Base-by-base conservation (phyloP, 2,888 invertebrate genomes). In the Piscicola geometra region DNA sequence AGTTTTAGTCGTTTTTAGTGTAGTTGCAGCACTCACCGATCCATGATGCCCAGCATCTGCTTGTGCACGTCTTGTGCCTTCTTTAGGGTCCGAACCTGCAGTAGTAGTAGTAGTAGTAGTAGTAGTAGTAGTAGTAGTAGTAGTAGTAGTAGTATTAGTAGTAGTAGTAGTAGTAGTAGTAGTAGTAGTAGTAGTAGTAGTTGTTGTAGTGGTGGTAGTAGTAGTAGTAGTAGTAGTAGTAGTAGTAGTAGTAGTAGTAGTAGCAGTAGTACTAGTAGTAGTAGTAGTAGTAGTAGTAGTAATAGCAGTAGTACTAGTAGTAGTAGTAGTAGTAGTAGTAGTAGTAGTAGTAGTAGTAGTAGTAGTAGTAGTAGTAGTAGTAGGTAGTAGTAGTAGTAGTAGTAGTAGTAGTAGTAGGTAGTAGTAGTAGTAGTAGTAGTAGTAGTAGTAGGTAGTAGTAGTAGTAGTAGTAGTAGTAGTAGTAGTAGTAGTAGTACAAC, bases 21-120 rank as follows among this genome's bases (percentile, higher is more conserved):
- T n/a, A n/a, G n/a, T n/a, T n/a, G 41, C 9, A 15, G 3, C 60
- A 69, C 76, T 81, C 82, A 90, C 91, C 92, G 90, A 86, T 97
- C 97, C 97, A 97, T 97, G 78, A 97, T 97, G 0, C 96, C 96
- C 35, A 99, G 87, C 83, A 99, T 87, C 85, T 99, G 99, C 86
- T 99, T 99, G 64, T 99, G 89, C 0, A 99, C 96, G 87, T 99
- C 98, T 86, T 98, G 96, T 0, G 98, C 95, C 30, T 98, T 89
- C 85, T 99, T 99, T 77, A 99, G 86, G 0, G 97, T 98, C 32
- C 98, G 87, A 30, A 96, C 94, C 60, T 56, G 25, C 3, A n/a
- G 30, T 64, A 28, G 30, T 64, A 28, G 64, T 64, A 28, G 30
- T 64, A 28, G 30, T 64, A 28, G 30, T 64, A 28, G 30, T 64